Evolutionary conservation across 2,113 vertebrate species (phyloP).

Genomic region (Gopherus flavomarginatus): DNA sequence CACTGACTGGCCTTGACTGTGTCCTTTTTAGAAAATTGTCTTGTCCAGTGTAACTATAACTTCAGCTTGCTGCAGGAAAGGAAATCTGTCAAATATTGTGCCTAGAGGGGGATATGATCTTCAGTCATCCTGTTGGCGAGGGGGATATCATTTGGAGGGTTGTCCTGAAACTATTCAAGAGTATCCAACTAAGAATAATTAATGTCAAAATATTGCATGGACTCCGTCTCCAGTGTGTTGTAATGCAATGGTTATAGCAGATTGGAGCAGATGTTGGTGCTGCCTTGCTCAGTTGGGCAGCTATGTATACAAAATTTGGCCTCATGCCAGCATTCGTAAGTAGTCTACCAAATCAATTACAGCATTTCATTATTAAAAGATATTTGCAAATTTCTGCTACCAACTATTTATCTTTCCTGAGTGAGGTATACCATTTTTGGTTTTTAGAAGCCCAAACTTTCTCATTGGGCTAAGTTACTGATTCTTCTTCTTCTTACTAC

Average conservation of each 20-base stretch:
- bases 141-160: background rate
- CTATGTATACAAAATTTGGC: conserved; percentile 29
- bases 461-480: background rate
- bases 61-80: background rate
- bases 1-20: background rate
- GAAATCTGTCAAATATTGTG: background rate
- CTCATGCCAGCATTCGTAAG: background rate
- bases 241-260: background rate
- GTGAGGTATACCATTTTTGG: background rate
- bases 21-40: background rate
- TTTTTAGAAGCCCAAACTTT: background rate
- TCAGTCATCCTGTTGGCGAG: background rate
- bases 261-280: conserved; percentile 5
- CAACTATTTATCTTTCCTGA: background rate
- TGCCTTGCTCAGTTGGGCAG: background rate
- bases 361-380: background rate
- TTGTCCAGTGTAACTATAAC: background rate
- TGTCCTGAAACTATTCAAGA: conserved; percentile 15
- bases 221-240: background rate
- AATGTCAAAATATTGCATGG: conserved; percentile 7
- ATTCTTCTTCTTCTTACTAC: background rate
- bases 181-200: conserved; percentile 32
- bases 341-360: conserved; percentile 1
- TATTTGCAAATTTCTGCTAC: background rate
- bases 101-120: background rate